Conservation (phyloP, 2,797 vertebrate species). For the Falco rusticolus region DNA sequence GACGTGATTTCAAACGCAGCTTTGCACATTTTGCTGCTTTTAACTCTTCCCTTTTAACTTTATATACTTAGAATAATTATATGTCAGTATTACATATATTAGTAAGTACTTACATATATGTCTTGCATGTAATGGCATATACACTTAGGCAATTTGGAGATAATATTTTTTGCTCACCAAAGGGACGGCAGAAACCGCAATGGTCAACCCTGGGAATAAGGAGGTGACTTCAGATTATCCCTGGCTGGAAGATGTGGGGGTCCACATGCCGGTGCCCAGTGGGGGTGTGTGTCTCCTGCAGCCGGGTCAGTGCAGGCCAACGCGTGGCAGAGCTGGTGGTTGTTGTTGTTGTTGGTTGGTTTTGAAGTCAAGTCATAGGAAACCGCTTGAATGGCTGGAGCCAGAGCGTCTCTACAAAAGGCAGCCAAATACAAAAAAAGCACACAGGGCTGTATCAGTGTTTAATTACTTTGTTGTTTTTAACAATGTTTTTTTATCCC, state of each 20-base stretch:
- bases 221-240: background rate
- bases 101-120: background rate
- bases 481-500: background rate
- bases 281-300: background rate
- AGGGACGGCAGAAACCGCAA: accelerated
- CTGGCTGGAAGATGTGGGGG: background rate
- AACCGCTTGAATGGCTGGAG: slow-evolving; percentile 48
- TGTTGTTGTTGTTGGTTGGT: background rate
- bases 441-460: background rate
- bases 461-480: slow-evolving; percentile 43
- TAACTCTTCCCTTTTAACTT: background rate
- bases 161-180: background rate
- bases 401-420: slow-evolving; percentile 24
- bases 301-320: background rate
- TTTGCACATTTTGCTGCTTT: background rate
- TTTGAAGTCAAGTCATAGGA: slow-evolving; percentile 63
- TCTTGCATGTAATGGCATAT: background rate
- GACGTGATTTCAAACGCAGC: background rate
- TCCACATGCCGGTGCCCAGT: background rate
- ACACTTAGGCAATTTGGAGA: background rate
- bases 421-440: background rate
- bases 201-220: background rate
- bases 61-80: background rate
- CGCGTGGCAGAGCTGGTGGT: background rate
- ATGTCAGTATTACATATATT: background rate